These are phyloP conservation scores for Chionis minor DNA, from an alignment of 2,113 vertebrate genomes.

Conservation along the genomic window DNA sequence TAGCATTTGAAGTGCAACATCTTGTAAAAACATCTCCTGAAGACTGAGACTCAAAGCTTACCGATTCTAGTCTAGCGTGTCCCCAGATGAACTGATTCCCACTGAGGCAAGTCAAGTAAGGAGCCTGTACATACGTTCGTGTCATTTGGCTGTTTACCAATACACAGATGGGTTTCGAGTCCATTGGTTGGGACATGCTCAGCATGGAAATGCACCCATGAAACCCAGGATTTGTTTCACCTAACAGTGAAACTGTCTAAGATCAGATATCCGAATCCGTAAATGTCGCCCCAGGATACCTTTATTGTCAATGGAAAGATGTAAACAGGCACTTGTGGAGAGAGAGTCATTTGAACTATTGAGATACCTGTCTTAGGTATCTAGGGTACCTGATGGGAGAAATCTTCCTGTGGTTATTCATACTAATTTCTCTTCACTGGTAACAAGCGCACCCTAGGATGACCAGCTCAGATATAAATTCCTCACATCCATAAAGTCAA, in stretches of 20 bases:
- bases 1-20: not conserved
- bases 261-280: not conserved
- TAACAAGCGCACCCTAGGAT: not conserved
- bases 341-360: not conserved
- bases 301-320: not conserved
- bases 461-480: not conserved
- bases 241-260: not conserved
- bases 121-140: accelerated
- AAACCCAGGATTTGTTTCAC: not conserved
- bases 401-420: not conserved
- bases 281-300: not conserved
- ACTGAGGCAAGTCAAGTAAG: not conserved
- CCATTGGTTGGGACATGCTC: not conserved
- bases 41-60: not conserved
- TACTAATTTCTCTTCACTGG: not conserved
- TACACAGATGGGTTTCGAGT: not conserved
- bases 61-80: not conserved
- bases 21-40: not conserved
- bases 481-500: not conserved
- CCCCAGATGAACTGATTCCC: not conserved
- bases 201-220: not conserved
- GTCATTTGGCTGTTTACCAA: not conserved
- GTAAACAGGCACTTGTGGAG: not conserved
- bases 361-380: not conserved
- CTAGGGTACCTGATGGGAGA: not conserved